Evolutionary conservation across 2,797 vertebrate genomes (phyloP), one percentile per base, ranked within the genome.

Genomic region (Typhlichthys subterraneus): DNA sequence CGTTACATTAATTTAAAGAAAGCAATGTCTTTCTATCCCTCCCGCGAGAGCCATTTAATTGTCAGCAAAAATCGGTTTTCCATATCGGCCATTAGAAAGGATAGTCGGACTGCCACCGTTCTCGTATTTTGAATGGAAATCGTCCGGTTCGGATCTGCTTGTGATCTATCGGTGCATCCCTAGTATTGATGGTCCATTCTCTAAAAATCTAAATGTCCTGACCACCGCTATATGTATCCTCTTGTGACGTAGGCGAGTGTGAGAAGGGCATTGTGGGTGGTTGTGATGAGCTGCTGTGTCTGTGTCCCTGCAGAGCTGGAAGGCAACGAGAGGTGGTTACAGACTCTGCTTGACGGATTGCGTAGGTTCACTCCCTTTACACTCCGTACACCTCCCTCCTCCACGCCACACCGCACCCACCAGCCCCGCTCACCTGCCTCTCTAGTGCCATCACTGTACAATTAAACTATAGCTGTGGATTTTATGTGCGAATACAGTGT

Each of bases 251-350:
- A 46, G 63, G 11, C 57, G 53, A 55, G 63, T 48, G 48, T 63
- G 59, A 51, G 51, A 58, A 23, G 61, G 42, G 12, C 11, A 51
- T 53, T 63, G 38, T 79, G 75, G 76, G 77, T 76, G 69, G 76
- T 69, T 88, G 86, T 79, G 75, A 82, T 87, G 74, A 91, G 84
- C 75, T 90, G 77, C 82, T 92, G 77, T 89, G 80, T 88, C 80
- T 89, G 79, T 86, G 84, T 90, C 85, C 85, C 88, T 84, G 86
- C 87, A 88, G 88, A 90, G 77, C 81, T 90, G 86, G 86, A 87
- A 84, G 81, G 82, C 70, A 90, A 87, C 82, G 83, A 87, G 83
- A 88, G 82, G 87, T 90, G 87, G 87, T 89, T 91, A 80, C 86
- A 87, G 84, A 87, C 82, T 81, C 88, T 91, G 69, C 84, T 90